A percentile compares a stretch with the other conserved stretches of the same genome.
These are phyloP conservation scores for Odocoileus hemionus DNA, from an alignment of 2,113 vertebrate genomes.

Conservation along the genomic window DNA sequence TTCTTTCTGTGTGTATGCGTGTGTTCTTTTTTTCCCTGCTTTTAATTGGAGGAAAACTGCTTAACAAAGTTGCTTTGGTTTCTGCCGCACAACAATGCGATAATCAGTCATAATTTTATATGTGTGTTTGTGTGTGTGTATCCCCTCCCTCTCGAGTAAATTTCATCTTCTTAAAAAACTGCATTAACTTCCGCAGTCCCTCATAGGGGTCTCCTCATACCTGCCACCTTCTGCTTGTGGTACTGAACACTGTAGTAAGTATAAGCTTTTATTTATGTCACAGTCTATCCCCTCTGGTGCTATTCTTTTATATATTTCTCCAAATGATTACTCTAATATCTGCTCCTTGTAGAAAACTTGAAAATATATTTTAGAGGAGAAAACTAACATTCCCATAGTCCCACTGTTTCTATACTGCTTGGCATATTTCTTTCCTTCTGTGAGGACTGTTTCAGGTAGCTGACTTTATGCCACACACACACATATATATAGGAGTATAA, in stretches of 20 bases:
- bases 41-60: not conserved
- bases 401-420: fast-evolving
- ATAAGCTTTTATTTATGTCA: no score
- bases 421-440: not conserved
- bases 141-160: not conserved
- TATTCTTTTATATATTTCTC: not conserved
- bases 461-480: fast-evolving
- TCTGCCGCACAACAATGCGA: not conserved
- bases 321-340: not conserved
- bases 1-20: not conserved
- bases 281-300: no score
- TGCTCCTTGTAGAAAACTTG: not conserved
- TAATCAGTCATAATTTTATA: not conserved
- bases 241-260: fast-evolving
- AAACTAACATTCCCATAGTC: not conserved
- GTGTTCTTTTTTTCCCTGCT: not conserved
- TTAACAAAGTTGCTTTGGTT: not conserved
- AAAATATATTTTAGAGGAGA: not conserved
- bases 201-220: not conserved
- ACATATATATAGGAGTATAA: fast-evolving
- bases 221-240: no score
- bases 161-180: not conserved
- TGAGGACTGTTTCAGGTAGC: not conserved
- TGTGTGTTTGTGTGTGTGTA: not conserved
- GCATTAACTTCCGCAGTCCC: not conserved